These are phyloP conservation scores for Scylla paramamosain DNA, from an alignment of 1,140 invertebrate species.

Conservation along the genomic window DNA sequence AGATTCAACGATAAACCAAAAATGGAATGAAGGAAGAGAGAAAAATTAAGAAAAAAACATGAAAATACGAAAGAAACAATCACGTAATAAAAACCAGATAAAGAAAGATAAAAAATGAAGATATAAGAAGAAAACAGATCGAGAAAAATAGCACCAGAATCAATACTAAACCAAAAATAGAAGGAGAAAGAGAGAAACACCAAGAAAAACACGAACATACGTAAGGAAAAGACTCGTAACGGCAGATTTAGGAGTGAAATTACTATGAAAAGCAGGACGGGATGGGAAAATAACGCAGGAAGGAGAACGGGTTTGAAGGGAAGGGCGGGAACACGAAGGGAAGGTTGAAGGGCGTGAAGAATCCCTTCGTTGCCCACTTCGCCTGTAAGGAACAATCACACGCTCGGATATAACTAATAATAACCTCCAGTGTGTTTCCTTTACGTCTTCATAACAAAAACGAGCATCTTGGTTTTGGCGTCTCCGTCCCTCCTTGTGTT, in stretches of 20 bases:
- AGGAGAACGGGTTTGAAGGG: not conserved
- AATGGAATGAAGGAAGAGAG: too few species aligned
- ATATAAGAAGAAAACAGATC: too few species aligned
- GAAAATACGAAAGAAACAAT: too few species aligned
- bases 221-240: too few species aligned
- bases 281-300: not conserved
- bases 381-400: not conserved
- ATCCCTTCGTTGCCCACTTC: not conserved
- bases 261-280: not conserved
- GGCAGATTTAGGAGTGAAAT: not conserved
- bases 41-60: too few species aligned
- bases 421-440: not conserved
- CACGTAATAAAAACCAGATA: too few species aligned
- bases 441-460: not conserved
- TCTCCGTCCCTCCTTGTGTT: not conserved
- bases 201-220: too few species aligned
- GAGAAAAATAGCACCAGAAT: too few species aligned
- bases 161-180: too few species aligned
- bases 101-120: too few species aligned
- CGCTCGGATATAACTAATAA: not conserved
- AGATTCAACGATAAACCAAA: too few species aligned
- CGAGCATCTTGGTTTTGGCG: not conserved
- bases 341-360: not conserved
- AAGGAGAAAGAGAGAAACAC: too few species aligned
- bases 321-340: not conserved